Conservation (phyloP, 2,113 vertebrate species). For the Eublepharis macularius region DNA sequence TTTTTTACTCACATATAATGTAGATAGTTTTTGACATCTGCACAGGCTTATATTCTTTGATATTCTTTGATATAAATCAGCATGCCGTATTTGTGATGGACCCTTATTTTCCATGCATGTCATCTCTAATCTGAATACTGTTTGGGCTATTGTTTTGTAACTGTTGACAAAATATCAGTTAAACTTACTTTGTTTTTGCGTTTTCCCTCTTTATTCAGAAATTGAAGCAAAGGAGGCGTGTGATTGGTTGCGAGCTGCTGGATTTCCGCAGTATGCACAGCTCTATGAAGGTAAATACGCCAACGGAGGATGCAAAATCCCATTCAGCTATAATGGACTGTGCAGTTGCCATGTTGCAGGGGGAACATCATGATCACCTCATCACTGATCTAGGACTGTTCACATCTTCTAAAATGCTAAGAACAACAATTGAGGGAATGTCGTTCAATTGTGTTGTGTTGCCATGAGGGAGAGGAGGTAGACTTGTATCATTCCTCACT, state of each 20-base stretch:
- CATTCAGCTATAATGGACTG: neutral
- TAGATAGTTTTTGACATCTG: no score
- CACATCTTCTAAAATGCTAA: neutral
- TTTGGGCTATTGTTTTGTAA: neutral
- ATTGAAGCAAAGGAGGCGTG: conserved; percentile 96
- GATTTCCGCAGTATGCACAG: conserved; percentile 97
- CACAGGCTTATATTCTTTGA: neutral
- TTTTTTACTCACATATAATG: no score
- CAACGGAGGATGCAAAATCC: neutral
- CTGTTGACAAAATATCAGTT: neutral
- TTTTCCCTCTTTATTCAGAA: conserved; percentile 82
- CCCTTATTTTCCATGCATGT: neutral
- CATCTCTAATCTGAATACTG: neutral
- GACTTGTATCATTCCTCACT: neutral
- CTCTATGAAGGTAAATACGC: conserved; percentile 94
- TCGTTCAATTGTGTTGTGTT: neutral
- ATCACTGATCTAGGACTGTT: neutral
- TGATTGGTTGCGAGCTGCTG: conserved; percentile 96
- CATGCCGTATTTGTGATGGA: no score
- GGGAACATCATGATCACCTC: neutral
- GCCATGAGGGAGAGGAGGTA: neutral
- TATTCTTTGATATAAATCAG: neutral
- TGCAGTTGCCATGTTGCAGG: neutral
- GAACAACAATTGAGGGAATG: neutral
- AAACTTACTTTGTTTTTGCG: conserved; percentile 39